Conservation (phyloP, 2,113 vertebrate genomes). For the Myocastor coypus region DNA sequence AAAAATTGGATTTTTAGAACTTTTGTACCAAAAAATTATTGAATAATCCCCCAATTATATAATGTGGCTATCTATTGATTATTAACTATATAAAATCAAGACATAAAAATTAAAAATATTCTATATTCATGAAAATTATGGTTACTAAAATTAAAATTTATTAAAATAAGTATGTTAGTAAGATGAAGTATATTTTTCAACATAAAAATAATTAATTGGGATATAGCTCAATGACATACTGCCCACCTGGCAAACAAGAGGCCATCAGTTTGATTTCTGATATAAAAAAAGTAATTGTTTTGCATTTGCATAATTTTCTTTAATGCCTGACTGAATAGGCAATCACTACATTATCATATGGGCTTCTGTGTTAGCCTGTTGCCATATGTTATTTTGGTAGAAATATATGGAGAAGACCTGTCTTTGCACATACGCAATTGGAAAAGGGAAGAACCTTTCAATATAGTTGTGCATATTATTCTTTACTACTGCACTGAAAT, state of each 20-base stretch:
- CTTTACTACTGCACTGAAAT: background rate
- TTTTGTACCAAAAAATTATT: background rate
- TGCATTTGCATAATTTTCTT: background rate
- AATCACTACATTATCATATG: background rate
- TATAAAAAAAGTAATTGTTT: background rate
- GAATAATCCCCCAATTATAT: background rate
- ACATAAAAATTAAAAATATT: background rate
- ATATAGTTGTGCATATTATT: background rate
- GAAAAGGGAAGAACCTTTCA: background rate
- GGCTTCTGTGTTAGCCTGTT: background rate
- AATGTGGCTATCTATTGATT: background rate
- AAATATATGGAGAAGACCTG: background rate
- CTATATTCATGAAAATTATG: background rate
- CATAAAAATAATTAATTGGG: background rate
- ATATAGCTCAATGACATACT: too few species aligned
- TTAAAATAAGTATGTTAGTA: background rate
- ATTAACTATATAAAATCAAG: conserved; percentile 21
- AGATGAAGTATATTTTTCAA: conserved; percentile 23
- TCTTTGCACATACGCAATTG: background rate
- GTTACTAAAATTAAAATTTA: background rate
- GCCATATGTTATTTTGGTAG: background rate
- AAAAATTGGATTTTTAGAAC: background rate
- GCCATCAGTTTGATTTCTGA: too few species aligned
- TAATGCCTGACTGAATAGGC: background rate
- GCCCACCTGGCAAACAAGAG: too few species aligned